Percentiles rank a stretch among this genome's conserved stretches.
These are phyloP conservation scores for Semibalanus balanoides DNA, from an alignment of 1,140 invertebrate species.

Conservation along the genomic window DNA sequence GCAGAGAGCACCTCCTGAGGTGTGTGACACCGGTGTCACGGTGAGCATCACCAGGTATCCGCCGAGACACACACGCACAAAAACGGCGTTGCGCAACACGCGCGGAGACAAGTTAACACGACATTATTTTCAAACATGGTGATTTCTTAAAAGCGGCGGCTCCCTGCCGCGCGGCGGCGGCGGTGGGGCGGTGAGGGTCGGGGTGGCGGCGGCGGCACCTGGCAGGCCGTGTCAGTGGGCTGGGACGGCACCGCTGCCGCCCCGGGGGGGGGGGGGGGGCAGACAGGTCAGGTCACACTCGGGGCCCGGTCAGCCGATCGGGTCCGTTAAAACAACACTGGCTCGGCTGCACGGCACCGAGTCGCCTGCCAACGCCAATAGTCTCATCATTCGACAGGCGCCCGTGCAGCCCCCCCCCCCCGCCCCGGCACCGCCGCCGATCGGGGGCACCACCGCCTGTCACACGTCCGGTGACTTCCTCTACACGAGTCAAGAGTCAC, in stretches of 20 bases:
- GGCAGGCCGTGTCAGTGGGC: not conserved
- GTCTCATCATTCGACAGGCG: not conserved
- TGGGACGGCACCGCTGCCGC: too few species aligned
- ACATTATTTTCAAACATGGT: constrained; percentile 1
- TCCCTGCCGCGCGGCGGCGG: too few species aligned
- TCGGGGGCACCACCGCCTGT: not conserved
- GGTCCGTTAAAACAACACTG: not conserved
- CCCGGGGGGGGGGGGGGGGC: too few species aligned
- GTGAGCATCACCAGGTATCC: not conserved
- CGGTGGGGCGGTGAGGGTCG: too few species aligned
- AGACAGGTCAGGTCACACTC: not conserved
- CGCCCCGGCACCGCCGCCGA: not conserved
- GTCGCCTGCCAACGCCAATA: not conserved
- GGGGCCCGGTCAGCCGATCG: not conserved
- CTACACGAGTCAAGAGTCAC: too few species aligned
- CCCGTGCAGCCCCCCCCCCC: too few species aligned
- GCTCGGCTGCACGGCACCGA: not conserved
- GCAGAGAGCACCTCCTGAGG: too few species aligned
- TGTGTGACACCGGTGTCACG: not conserved
- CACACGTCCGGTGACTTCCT: not conserved
- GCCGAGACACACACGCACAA: not conserved
- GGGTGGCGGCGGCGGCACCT: not conserved
- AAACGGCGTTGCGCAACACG: not conserved
- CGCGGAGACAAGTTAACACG: not conserved
- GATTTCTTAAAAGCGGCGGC: not conserved